A percentile compares a stretch with the other conserved stretches of the same genome.
phyloP scores from a whole-genome alignment of 1,140 invertebrate species.

The Trichomalopsis sarcophagae region DNA sequence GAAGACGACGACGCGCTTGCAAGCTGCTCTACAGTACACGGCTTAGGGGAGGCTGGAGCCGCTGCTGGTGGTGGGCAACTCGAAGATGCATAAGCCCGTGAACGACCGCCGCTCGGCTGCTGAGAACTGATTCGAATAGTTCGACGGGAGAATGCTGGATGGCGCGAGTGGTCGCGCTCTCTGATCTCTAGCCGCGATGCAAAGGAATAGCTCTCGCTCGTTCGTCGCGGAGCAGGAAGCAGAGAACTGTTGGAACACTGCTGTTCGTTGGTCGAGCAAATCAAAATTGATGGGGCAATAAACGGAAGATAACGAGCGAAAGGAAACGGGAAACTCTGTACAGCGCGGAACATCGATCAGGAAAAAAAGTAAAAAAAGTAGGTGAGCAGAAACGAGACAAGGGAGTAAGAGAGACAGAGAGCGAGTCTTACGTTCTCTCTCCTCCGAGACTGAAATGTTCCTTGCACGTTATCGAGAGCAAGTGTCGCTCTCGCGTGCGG shows the following conservation, averaged over 20 bases:
- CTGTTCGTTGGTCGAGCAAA: too few species aligned
- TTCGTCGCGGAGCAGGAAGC: too few species aligned
- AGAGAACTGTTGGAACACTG: too few species aligned
- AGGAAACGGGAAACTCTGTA: background rate
- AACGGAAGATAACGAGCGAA: background rate
- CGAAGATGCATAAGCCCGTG: background rate
- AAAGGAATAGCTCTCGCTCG: too few species aligned
- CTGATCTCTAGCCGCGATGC: too few species aligned
- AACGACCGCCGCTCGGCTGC: too few species aligned
- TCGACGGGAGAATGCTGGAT: background rate
- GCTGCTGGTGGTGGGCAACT: too few species aligned
- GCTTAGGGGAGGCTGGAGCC: background rate
- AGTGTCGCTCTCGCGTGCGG: constrained; percentile 18
- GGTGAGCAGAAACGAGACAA: background rate
- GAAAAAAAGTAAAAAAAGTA: too few species aligned
- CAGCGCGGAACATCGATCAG: too few species aligned
- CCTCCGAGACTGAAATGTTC: constrained; percentile 7
- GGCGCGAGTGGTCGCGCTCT: too few species aligned
- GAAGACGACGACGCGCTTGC: background rate
- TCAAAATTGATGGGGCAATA: too few species aligned
- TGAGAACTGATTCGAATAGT: background rate
- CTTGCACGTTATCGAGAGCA: constrained; percentile 8
- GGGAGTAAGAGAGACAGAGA: constrained; percentile 27
- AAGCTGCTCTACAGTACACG: background rate
- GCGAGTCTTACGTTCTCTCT: background rate